Evolutionary conservation across 2,888 invertebrate species (phyloP), one percentile per base, ranked within the genome.

Genomic region (Dynastes maya): DNA sequence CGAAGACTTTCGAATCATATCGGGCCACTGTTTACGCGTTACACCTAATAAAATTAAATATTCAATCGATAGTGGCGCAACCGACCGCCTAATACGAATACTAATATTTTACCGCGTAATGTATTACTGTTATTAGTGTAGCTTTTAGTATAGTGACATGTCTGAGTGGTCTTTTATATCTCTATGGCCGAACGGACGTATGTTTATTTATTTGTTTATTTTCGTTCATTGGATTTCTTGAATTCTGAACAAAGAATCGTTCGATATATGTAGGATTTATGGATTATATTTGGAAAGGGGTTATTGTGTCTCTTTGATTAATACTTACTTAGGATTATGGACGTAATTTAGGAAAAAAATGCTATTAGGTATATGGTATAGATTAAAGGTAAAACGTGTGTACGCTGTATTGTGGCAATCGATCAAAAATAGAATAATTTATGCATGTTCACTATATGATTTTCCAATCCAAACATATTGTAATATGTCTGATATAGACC

Each of bases 81-180:
- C 49, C 65, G 32, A 37, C 32, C 53, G 27, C 51, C 40, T 53
- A 76, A 76, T 76, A 65, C 65, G 65, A 76, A 65, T 76, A 76
- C 64, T 65, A 76, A 76, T 53, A 51, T 78, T 78, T 53, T 70
- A 71, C 64, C 65, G 40, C 45, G 63, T 72, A 74, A 72, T 40
- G 37, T 78, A 65, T 72, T 64, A 70, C 68, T 58, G 70, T 70
- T 75, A 79, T 79, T 79, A 76, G 76, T 55, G 55, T 45, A 64
- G 68, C 68, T 76, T 78, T 79, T 76, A 53, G 72, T 65, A 22
- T 53, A 40, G 37, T 75, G 70, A 64, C 63, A 76, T 37, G 51
- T 53, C 58, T 68, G 58, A 78, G 68, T 75, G 49, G 78, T 68
- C 67, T 16, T 37, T 74, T 29, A 53, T 72, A 58, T 63, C 63